Conservation (phyloP, 64 coral and sea anemone genomes). For the Porites lutea region DNA sequence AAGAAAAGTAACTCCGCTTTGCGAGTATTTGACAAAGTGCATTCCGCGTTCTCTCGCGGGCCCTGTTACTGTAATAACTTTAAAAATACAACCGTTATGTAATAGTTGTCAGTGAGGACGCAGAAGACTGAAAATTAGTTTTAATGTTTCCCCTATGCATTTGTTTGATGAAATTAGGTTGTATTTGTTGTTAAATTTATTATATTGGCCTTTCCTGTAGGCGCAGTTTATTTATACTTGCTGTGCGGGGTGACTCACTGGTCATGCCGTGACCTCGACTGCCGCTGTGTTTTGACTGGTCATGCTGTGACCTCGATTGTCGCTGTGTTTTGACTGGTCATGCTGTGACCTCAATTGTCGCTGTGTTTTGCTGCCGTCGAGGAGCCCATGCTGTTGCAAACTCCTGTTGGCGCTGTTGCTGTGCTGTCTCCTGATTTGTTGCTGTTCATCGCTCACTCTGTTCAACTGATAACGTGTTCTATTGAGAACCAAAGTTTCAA, state of each 20-base stretch:
- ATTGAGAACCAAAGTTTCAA: too few relatives aligned
- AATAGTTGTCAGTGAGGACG: background rate
- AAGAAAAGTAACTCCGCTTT: too few relatives aligned
- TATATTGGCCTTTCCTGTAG: conserved; percentile 72
- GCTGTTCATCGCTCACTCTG: conserved; percentile 34
- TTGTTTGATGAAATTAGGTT: background rate
- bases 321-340: conserved; percentile 54
- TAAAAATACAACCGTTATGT: too few relatives aligned
- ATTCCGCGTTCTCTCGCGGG: too few relatives aligned
- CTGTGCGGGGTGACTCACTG: conserved; percentile 53
- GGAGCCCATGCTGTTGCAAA: conserved; percentile 60
- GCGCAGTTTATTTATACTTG: conserved; percentile 74
- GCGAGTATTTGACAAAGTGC: too few relatives aligned
- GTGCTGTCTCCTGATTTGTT: conserved; percentile 55
- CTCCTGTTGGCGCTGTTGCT: conserved; percentile 51
- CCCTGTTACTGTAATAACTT: too few relatives aligned
- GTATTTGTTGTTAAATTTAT: conserved; percentile 62
- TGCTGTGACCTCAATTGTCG: conserved; percentile 31
- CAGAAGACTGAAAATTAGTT: background rate
- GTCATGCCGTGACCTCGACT: conserved; percentile 42
- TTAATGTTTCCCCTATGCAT: background rate
- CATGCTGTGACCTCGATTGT: conserved; percentile 35
- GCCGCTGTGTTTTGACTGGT: conserved; percentile 55
- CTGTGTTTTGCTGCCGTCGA: conserved; percentile 36
- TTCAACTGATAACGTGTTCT: background rate